Conservation (phyloP, 2,113 vertebrate species). For the Ceratotherium simum region DNA sequence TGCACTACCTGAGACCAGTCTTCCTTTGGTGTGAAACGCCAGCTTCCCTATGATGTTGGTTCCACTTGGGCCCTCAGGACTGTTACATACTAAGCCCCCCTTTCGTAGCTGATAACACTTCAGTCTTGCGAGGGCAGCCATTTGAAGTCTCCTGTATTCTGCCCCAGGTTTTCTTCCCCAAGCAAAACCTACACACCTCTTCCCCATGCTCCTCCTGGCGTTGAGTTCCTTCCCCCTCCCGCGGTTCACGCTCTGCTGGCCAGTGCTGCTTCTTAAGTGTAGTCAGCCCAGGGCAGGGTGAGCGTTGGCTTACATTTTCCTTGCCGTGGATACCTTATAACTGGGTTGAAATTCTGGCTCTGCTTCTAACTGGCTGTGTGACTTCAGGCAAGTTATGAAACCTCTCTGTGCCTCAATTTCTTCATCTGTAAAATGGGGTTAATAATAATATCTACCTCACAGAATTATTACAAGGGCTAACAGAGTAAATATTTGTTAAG, state of each 20-base stretch:
- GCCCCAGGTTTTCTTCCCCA: background rate
- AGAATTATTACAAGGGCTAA: background rate
- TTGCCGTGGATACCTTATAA: background rate
- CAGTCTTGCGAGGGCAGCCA: accelerated
- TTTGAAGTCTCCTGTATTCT: background rate
- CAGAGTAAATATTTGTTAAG: background rate
- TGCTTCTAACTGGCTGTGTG: background rate
- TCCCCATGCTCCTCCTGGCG: accelerated
- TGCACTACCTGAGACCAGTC: background rate
- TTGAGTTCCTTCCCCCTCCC: background rate
- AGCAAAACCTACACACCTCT: background rate
- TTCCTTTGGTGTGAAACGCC: too few relatives aligned
- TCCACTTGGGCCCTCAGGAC: background rate
- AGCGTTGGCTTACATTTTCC: background rate
- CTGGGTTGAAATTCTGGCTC: background rate
- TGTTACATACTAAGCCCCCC: background rate
- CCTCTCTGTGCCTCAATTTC: background rate
- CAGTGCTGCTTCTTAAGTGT: background rate
- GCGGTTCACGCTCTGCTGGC: too few relatives aligned
- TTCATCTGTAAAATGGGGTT: background rate
- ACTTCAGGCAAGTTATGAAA: background rate
- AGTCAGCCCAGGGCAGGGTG: too few relatives aligned
- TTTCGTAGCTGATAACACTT: background rate
- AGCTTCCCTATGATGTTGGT: background rate
- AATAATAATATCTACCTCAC: background rate